Evolutionary conservation across 2,797 vertebrate genomes (phyloP).

Genomic region (Cossypha polioptera): DNA sequence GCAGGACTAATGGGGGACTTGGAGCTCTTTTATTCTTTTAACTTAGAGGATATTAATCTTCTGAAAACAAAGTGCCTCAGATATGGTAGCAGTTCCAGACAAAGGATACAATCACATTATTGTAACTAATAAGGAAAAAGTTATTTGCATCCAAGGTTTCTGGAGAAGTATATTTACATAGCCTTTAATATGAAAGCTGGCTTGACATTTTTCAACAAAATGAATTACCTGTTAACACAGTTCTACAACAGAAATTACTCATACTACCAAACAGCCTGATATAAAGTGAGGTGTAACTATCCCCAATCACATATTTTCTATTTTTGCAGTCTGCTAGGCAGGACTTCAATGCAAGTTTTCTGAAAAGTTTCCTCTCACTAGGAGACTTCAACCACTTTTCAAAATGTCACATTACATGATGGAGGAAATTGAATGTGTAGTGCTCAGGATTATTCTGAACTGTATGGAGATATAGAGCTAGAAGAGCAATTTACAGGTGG

Average conservation of each 20-base stretch:
- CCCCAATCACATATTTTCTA: neutral
- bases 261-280: neutral
- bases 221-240: neutral
- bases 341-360: neutral
- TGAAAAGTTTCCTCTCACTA: neutral
- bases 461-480: neutral
- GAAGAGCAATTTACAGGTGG: neutral
- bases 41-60: neutral
- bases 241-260: neutral
- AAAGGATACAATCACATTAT: neutral
- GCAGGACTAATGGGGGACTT: neutral
- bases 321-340: neutral
- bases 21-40: neutral
- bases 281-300: neutral
- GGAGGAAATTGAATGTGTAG: neutral
- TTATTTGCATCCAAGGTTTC: neutral
- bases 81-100: neutral
- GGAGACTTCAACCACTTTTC: neutral
- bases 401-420: neutral
- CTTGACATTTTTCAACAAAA: neutral
- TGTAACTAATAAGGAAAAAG: slow-evolving; percentile 17
- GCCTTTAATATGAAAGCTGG: neutral
- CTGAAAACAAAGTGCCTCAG: neutral
- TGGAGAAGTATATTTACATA: neutral
- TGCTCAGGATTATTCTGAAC: neutral